Evolutionary conservation across 1,140 invertebrate species (phyloP).

Genomic region (Vanessa atalanta): DNA sequence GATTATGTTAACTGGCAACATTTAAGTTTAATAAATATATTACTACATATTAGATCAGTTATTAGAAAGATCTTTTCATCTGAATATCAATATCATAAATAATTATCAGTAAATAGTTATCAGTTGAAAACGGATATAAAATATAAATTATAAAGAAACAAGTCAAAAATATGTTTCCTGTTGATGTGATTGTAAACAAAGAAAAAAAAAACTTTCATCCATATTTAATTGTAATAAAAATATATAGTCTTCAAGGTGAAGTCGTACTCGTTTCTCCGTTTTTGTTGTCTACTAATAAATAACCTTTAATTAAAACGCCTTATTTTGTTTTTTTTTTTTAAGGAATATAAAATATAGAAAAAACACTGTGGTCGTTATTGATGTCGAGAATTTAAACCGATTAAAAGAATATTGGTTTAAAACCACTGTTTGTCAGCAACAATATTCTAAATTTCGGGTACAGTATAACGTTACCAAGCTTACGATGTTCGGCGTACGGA

Average conservation of each 20-base stretch:
- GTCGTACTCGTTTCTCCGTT: background rate
- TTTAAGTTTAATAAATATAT: no score
- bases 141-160: no score
- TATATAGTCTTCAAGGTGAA: background rate
- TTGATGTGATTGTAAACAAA: no score
- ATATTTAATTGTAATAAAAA: background rate
- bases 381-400: no score
- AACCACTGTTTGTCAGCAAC: no score
- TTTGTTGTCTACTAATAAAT: conserved; percentile 5
- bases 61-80: background rate
- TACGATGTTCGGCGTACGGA: background rate
- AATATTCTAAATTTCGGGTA: background rate
- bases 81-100: background rate
- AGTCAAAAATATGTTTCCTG: no score
- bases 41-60: background rate
- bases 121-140: no score
- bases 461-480: background rate
- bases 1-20: background rate
- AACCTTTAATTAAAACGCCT: background rate
- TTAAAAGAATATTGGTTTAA: no score
- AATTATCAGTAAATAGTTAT: no score
- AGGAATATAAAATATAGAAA: no score
- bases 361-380: no score
- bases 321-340: background rate
- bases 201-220: no score